Conservation (phyloP, 2,113 vertebrate genomes). For the Ciconia stormi region DNA sequence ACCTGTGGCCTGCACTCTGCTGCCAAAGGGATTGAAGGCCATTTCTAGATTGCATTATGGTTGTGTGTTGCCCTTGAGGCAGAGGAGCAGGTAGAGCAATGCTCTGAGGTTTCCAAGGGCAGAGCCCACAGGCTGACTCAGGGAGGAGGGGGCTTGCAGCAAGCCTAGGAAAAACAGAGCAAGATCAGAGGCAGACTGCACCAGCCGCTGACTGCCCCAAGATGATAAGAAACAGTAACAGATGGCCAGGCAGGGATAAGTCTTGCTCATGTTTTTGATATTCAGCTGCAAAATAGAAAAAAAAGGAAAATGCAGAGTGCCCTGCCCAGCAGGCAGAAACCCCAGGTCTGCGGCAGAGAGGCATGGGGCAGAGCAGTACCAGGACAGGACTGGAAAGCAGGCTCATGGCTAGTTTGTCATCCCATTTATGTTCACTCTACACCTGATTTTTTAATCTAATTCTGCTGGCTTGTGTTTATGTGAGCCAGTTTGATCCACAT, state of each 20-base stretch:
- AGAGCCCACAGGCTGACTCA: background rate
- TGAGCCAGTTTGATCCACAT: no score
- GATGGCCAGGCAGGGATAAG: background rate
- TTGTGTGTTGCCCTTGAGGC: background rate
- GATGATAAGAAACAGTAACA: no score
- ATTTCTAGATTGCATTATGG: background rate
- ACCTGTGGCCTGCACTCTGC: no score
- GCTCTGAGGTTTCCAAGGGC: background rate
- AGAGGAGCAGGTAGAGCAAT: background rate
- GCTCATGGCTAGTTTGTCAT: background rate
- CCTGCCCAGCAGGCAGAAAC: background rate
- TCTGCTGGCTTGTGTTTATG: background rate
- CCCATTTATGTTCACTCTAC: rapidly evolving
- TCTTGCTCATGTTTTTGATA: background rate
- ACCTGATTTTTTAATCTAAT: background rate
- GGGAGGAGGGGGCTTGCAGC: background rate
- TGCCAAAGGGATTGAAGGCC: no score
- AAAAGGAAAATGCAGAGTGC: background rate
- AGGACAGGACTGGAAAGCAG: background rate
- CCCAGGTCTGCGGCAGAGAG: background rate
- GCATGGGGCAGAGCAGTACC: background rate
- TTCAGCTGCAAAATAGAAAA: background rate
- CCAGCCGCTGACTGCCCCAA: rapidly evolving
- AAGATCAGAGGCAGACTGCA: background rate
- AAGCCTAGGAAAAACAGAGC: background rate